These are phyloP conservation scores for Cotesia vestalis DNA, from an alignment of 1,140 invertebrate species.

Conservation along the genomic window DNA sequence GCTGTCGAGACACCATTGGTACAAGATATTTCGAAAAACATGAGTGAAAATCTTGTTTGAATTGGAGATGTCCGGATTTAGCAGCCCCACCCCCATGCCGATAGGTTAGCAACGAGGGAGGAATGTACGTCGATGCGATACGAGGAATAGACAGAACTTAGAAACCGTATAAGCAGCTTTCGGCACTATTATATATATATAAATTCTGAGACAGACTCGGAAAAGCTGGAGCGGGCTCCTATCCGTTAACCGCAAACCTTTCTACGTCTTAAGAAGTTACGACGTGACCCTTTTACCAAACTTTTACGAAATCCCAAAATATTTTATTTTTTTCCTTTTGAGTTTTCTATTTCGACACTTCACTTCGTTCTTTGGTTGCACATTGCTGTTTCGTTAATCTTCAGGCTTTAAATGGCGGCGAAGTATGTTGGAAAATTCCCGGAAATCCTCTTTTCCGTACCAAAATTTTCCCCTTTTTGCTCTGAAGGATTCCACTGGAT, in stretches of 20 bases:
- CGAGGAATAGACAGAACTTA: constrained; percentile 45
- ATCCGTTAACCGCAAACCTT: neutral
- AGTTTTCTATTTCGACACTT: too few relatives aligned
- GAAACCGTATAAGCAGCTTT: constrained; percentile 41
- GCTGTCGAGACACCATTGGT: neutral
- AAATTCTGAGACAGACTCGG: neutral
- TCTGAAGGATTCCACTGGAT: too few relatives aligned
- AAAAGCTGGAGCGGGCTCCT: neutral
- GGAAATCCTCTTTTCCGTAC: too few relatives aligned
- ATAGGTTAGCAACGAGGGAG: constrained; percentile 31
- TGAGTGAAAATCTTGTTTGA: constrained; percentile 54
- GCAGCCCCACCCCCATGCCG: neutral
- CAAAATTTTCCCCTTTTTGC: too few relatives aligned
- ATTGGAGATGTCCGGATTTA: constrained; percentile 47
- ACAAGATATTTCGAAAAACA: neutral
- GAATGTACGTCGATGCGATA: constrained; percentile 31
- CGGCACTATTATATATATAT: neutral
- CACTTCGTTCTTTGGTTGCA: too few relatives aligned
- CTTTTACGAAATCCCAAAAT: neutral
- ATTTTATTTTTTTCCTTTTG: too few relatives aligned
- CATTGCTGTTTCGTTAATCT: too few relatives aligned
- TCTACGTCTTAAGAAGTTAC: constrained; percentile 6
- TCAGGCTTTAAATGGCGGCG: too few relatives aligned
- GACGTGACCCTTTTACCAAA: constrained; percentile 1
- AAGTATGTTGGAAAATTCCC: too few relatives aligned